A percentile compares a stretch with the other conserved stretches of the same genome.
phyloP scores from a whole-genome alignment of 2,797 vertebrate species.

The Percopsis omiscomaycus region DNA sequence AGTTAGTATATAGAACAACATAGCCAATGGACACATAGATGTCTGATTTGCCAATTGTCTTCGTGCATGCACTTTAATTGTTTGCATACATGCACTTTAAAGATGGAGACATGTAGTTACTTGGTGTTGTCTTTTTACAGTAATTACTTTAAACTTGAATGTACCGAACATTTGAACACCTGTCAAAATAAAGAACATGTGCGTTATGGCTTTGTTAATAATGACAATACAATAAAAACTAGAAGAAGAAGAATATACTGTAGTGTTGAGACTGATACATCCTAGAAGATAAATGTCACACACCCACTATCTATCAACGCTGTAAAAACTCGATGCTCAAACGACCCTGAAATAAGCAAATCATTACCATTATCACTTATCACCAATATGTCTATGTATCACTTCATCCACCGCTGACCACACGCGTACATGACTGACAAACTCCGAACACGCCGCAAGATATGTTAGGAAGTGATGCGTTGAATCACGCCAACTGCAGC shows the following conservation, averaged over 20 bases:
- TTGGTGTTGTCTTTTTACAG: too few relatives aligned
- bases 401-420: neutral
- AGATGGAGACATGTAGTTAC: too few relatives aligned
- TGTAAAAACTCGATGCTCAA: conserved; percentile 33
- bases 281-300: conserved; percentile 5
- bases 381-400: conserved; percentile 16
- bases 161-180: too few relatives aligned
- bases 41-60: too few relatives aligned
- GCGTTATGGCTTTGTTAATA: neutral
- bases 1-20: too few relatives aligned
- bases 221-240: neutral
- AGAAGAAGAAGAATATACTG: neutral
- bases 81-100: too few relatives aligned
- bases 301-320: conserved; percentile 7
- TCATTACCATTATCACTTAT: conserved; percentile 31
- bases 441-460: too few relatives aligned
- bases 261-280: neutral
- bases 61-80: too few relatives aligned
- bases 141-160: too few relatives aligned
- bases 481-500: neutral
- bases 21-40: too few relatives aligned
- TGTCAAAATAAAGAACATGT: too few relatives aligned
- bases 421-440: neutral
- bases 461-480: neutral
- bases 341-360: conserved; percentile 49